Evolutionary conservation across 2,113 vertebrate genomes (phyloP).

Genomic region (Alectura lathami): DNA sequence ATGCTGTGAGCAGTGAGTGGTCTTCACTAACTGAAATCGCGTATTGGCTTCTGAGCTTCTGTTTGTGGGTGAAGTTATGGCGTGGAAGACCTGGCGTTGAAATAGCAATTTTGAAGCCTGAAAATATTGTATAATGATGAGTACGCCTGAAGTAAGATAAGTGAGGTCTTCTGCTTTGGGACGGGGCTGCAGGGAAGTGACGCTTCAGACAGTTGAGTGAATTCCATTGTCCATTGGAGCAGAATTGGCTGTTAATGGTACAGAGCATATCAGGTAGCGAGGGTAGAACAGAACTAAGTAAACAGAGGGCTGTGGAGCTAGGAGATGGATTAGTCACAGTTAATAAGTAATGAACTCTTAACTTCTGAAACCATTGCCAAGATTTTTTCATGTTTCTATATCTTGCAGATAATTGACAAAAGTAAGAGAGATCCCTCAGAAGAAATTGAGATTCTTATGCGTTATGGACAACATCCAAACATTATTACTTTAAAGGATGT

Average conservation of each 20-base stretch:
- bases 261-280: not conserved
- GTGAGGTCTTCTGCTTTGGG: not conserved
- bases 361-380: not conserved
- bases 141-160: not conserved
- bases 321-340: not conserved
- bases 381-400: not conserved
- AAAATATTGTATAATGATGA: not conserved
- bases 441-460: constrained; percentile 97
- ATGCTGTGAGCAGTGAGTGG: not conserved
- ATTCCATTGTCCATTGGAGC: not conserved
- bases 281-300: not conserved
- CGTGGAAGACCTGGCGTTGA: not conserved
- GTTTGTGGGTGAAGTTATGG: not conserved
- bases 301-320: not conserved
- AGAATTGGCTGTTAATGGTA: not conserved
- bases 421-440: constrained; percentile 96
- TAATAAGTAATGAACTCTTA: not conserved
- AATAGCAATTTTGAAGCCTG: not conserved
- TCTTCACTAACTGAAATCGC: not conserved
- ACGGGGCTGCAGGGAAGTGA: not conserved
- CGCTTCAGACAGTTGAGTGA: not conserved
- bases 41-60: not conserved
- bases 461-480: constrained; percentile 95
- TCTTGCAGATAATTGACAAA: constrained; percentile 94
- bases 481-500: constrained; percentile 98